phyloP scores from a whole-genome alignment of 2,888 invertebrate species.

The Prosopocoilus inquinatus region DNA sequence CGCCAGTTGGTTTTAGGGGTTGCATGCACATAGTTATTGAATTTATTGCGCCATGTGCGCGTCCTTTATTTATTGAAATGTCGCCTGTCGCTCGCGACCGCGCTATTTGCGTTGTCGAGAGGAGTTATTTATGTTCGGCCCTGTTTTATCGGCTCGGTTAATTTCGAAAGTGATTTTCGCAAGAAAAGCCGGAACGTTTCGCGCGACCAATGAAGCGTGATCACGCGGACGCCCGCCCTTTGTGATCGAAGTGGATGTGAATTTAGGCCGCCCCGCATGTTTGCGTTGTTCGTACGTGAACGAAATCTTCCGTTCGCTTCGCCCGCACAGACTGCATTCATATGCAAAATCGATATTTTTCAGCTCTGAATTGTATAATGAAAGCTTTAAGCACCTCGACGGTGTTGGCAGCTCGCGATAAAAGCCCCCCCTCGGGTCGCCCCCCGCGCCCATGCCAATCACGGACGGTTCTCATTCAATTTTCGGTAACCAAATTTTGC shows the following conservation, averaged over 20 bases:
- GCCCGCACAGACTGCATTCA: conserved; percentile 32
- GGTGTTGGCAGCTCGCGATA: conserved; percentile 35
- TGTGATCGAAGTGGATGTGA: no score
- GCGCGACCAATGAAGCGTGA: no score
- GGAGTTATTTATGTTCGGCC: conserved; percentile 7
- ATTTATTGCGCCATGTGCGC: conserved; percentile 42
- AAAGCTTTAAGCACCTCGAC: conserved; percentile 24
- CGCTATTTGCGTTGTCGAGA: conserved; percentile 12
- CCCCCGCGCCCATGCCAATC: conserved; percentile 45
- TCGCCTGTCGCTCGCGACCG: conserved; percentile 14
- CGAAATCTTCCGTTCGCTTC: no score
- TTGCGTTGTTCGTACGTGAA: no score
- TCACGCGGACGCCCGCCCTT: no score
- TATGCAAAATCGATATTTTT: conserved; percentile 47
- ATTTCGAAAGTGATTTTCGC: no score
- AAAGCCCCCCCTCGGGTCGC: conserved; percentile 43
- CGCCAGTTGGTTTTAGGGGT: conserved; percentile 37
- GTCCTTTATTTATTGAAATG: conserved; percentile 31
- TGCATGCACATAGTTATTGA: conserved; percentile 35
- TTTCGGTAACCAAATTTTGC: conserved; percentile 45
- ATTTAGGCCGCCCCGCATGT: no score
- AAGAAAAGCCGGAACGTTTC: no score
- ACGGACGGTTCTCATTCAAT: conserved; percentile 40
- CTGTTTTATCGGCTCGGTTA: no score
- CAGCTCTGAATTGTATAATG: conserved; percentile 35